Base-by-base conservation (phyloP, 2,797 vertebrate genomes). In the Synanceia verrucosa region DNA sequence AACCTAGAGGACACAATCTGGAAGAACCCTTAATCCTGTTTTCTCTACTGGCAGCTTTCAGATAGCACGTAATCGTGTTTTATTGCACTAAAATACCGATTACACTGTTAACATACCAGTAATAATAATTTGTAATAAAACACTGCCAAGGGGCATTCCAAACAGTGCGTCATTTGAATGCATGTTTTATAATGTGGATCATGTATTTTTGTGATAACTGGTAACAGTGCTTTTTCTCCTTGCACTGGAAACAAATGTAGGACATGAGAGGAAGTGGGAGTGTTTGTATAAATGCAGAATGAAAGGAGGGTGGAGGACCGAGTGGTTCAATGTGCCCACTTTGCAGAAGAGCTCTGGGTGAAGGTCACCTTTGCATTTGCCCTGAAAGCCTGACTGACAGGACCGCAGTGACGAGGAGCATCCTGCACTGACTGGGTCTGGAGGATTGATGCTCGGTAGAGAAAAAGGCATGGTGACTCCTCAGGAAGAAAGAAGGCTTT, bases 321-420 rank as follows among this genome's bases (percentile, higher is more conserved):
- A 71, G 58, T 34, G 65, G 64, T 73, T 79, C 77, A 64, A 72
- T 68, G 73, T 80, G 34, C 65, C 75, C 78, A 76, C 80, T 86
- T 81, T 71, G 75, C 79, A 82, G 61, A 70, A 59, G 69, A 73
- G 64, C 74, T 61, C 57, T 36, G 52, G 74, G 55, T 79, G 76
- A 88, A 90, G 79, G 85, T 89, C 83, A 90, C 87, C 85, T 82
- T 64, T 50, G 34, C 33, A 34, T 69, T 81, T 74, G 52, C 64
- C 69, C 28, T 4, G 51, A 68, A 73, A 79, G 50, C 65, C 48
- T 39, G 55, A 58, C 31, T 62, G 72, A 44, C 64, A 60, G 65
- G 21, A 62, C 23, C 29, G 76, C 60, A 44, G 75, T 0, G 55
- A 57, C 55, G 60, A 68, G 61, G 21, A 60, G 34, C 70, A 26